Evolutionary conservation across 2,113 vertebrate species (phyloP), one percentile per base, ranked within the genome.

Genomic region (Lepus timidus): DNA sequence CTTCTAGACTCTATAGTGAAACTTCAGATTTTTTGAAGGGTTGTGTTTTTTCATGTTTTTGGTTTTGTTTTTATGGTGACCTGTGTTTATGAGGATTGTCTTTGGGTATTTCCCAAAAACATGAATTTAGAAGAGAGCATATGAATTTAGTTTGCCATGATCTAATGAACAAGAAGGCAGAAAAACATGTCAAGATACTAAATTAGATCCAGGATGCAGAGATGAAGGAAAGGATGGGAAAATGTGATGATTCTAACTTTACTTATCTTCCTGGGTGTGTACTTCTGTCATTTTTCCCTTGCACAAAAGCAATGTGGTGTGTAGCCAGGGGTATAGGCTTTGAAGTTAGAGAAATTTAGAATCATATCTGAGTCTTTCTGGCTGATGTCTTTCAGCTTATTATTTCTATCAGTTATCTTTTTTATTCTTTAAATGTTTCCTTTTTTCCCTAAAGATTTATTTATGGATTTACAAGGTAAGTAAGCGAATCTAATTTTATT

Each of bases 331-430:
- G 9, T 9, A 5, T 27, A 4, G 22, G 3, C 9, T 91, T 75
- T 92, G 31, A 88, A 81, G 68, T 90, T 19, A 88, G 71, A 88
- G 85, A 85, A n/a, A 75, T 39, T 13, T 64, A n/a, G 6, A 20
- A 64, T 76, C 16, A 8, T 70, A 13, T 61, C 23, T 80, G 73
- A 74, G 13, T 1, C 31, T 83, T 67, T 44, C 36, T 27, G 29
- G 11, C 51, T 94, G 3, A 36, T 76, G 29, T 82, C 29, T 11
- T 76, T 82, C 22, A 78, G 44, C n/a, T 71, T 49, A 29, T 85
- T 44, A 71, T 52, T 31, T 78, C 10, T 49, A 3, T 74, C 27
- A 25, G 51, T 44, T 74, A 33, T 6, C 93, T 78, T 88, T 74
- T 22, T 75, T 52, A 44, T 44, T 44, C 44, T 44, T 44, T 44